A percentile compares a stretch with the other conserved stretches of the same genome.
Evolutionary conservation across 2,888 invertebrate genomes (phyloP).

Genomic region (Pseudolycoriella hygida): DNA sequence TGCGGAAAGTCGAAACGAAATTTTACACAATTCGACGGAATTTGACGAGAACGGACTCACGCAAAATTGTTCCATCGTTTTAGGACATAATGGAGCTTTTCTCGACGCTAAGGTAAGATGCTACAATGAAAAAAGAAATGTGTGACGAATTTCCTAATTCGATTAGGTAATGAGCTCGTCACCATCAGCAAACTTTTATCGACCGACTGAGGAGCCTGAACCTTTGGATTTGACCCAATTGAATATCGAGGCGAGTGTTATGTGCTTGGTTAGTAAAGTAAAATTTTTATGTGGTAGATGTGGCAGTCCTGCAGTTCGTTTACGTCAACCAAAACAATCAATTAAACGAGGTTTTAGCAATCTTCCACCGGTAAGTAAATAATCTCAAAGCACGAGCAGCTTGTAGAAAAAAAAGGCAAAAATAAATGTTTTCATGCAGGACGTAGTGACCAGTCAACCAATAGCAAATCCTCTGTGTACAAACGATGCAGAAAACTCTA

Average conservation of each 20-base stretch:
- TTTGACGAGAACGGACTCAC: constrained; percentile 14
- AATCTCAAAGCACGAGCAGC: constrained; percentile 11
- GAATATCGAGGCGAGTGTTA: constrained; percentile 73
- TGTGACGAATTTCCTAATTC: too few species aligned
- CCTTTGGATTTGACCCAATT: constrained; percentile 72
- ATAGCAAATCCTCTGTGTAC: background rate
- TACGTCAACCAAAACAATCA: constrained; percentile 33
- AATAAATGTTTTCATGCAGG: constrained; percentile 10
- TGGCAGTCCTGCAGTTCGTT: constrained; percentile 50
- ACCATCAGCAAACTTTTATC: constrained; percentile 55
- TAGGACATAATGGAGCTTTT: constrained; percentile 23
- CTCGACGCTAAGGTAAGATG: constrained; percentile 32
- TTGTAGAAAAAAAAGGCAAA: too few species aligned
- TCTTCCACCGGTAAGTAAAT: constrained; percentile 15
- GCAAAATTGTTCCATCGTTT: constrained; percentile 13
- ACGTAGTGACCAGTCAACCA: constrained; percentile 19
- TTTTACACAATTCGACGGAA: constrained; percentile 11
- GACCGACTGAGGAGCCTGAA: constrained; percentile 64
- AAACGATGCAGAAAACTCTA: background rate
- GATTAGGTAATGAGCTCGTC: constrained; percentile 24
- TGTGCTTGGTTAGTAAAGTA: constrained; percentile 67
- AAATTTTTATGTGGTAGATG: constrained; percentile 61
- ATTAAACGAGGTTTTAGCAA: constrained; percentile 22
- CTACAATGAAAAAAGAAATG: too few species aligned
- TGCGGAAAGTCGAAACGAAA: constrained; percentile 12